Conservation (phyloP, 2,888 invertebrate species). For the Cerastis rubricosa region DNA sequence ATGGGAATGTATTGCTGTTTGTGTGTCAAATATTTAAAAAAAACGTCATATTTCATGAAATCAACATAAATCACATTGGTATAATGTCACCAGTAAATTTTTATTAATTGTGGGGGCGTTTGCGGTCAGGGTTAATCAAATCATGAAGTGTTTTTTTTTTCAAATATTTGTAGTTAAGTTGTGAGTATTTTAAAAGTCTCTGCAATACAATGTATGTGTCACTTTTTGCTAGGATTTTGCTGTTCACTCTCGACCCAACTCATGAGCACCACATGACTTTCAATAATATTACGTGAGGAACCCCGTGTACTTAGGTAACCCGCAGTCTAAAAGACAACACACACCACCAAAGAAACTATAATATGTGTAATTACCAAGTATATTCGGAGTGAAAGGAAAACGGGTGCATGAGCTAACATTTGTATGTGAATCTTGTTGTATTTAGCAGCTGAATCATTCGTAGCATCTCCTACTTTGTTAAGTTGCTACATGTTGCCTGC, state of each 20-base stretch:
- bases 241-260: neutral
- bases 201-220: neutral
- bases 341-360: neutral
- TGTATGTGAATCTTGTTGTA: neutral
- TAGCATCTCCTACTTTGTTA: neutral
- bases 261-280: neutral
- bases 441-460: neutral
- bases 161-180: neutral
- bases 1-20: constrained; percentile 1
- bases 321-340: neutral
- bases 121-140: constrained; percentile 43
- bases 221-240: neutral
- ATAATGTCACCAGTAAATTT: constrained; percentile 10
- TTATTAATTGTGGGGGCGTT: constrained; percentile 26
- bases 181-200: neutral
- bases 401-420: neutral
- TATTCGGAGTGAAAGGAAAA: neutral
- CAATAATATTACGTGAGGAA: neutral
- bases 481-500: neutral
- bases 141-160: constrained; percentile 14
- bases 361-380: neutral
- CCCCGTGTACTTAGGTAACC: neutral
- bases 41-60: constrained; percentile 31
- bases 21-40: constrained; percentile 9
- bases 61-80: constrained; percentile 32